Base-by-base conservation (phyloP, 2,888 invertebrate species). In the Limulus polyphemus region DNA sequence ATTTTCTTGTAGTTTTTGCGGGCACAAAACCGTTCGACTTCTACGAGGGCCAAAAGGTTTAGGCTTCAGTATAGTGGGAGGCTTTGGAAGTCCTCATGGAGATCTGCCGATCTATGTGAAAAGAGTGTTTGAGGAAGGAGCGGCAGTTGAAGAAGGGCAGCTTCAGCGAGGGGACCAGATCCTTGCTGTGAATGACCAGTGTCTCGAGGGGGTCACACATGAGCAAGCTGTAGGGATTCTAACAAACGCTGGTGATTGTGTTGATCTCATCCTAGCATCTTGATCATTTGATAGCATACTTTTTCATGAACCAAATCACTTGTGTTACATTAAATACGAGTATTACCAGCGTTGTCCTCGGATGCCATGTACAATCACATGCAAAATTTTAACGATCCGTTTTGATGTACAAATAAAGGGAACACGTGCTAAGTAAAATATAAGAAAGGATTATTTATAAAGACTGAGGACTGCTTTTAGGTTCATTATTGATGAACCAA, bases 131-230 rank as follows among this genome's bases (percentile, higher is more conserved):
- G 85, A 88, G 10, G 88, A 88, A 70, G 95, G 97, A 0, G 89
- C 87, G 1, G 86, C 92, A 11, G 90, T 87, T 1, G 88, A 87
- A 73, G 98, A 99, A 75, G 90, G 90, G 0, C 82, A 97, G 55
- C 79, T 99, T 57, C 83, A 86, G 76, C 84, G 89, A 0, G 97
- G 93, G 14, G 99, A 99, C 79, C 93, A 94, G 79, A 87, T 99
- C 71, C 76, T 93, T 54, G 92, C 93, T 73, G 70, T 71, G 32
- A 69, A 69, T 56, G 65, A 64, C 49, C 62, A 51, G 13, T 61
- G 62, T 50, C 56, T 70, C 58, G 62, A 68, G n/a, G 67, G 65
- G 11, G 61, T 67, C 14, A 66, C 70, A 11, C 70, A 70, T 59
- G 69, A 69, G 51, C 73, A 77, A 65, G 79, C 78, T 47, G 79